phyloP scores from a whole-genome alignment of 2,113 vertebrate species.

The Morphnarchus princeps region DNA sequence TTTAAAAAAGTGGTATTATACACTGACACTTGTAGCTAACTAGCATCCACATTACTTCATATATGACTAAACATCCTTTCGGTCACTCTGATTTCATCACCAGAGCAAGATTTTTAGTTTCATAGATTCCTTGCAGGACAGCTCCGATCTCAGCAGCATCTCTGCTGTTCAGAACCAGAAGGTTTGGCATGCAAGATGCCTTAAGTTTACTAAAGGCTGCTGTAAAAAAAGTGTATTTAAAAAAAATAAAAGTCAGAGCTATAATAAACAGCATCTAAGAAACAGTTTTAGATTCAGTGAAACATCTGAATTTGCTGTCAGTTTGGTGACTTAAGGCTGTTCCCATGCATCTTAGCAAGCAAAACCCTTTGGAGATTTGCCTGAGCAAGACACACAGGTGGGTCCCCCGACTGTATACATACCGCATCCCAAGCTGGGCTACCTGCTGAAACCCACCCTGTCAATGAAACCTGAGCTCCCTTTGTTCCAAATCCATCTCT shows the following conservation, averaged over 20 bases:
- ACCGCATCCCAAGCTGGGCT: neutral
- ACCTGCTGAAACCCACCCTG: neutral
- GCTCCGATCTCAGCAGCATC: neutral
- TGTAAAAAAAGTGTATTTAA: neutral
- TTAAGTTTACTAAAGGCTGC: neutral
- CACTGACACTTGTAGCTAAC: neutral
- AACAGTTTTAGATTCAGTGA: neutral
- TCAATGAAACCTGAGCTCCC: neutral
- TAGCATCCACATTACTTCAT: neutral
- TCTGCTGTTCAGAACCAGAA: neutral
- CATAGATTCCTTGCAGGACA: neutral
- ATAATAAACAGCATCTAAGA: neutral
- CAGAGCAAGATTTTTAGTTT: neutral
- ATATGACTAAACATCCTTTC: neutral
- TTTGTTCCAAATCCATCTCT: neutral
- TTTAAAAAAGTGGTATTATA: neutral
- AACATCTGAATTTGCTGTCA: neutral
- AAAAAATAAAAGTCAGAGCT: neutral
- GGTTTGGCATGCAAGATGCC: fast-evolving
- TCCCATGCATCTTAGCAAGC: neutral
- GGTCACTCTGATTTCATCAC: neutral
- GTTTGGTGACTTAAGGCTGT: neutral
- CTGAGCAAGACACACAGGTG: fast-evolving
- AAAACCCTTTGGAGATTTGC: neutral
- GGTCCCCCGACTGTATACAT: fast-evolving